These are phyloP conservation scores for Melikaiella ostensackeni DNA, from an alignment of 2,888 invertebrate species.

Conservation along the genomic window DNA sequence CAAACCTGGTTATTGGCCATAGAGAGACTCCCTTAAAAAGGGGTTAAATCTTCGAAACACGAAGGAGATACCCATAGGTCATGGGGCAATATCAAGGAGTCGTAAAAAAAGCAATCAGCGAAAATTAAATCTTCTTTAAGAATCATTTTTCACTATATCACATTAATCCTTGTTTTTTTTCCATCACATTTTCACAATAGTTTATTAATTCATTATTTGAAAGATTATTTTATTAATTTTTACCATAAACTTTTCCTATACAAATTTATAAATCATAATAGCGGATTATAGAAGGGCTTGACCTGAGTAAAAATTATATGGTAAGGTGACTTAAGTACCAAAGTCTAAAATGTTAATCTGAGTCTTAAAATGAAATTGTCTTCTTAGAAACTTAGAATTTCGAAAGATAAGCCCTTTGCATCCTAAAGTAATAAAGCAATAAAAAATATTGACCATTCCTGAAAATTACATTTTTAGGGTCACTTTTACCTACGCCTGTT, in stretches of 20 bases:
- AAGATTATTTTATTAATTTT: neutral
- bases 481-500: neutral
- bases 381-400: neutral
- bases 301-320: neutral
- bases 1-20: constrained; percentile 66
- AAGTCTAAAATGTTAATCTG: neutral
- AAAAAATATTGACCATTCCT: neutral
- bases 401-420: neutral
- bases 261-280: too few species aligned
- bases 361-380: neutral
- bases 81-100: neutral
- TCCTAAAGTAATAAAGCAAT: neutral
- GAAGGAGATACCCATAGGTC: neutral
- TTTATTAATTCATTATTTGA: neutral
- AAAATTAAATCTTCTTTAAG: constrained; percentile 13
- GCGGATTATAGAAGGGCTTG: neutral
- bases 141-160: constrained; percentile 6
- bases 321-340: neutral
- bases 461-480: neutral
- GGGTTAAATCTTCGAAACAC: constrained; percentile 64
- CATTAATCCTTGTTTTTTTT: neutral
- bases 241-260: neutral
- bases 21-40: constrained; percentile 63
- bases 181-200: neutral
- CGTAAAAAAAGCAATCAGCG: constrained; percentile 14